Base-by-base conservation (phyloP, 2,888 invertebrate species). In the Cactoblastis cactorum region DNA sequence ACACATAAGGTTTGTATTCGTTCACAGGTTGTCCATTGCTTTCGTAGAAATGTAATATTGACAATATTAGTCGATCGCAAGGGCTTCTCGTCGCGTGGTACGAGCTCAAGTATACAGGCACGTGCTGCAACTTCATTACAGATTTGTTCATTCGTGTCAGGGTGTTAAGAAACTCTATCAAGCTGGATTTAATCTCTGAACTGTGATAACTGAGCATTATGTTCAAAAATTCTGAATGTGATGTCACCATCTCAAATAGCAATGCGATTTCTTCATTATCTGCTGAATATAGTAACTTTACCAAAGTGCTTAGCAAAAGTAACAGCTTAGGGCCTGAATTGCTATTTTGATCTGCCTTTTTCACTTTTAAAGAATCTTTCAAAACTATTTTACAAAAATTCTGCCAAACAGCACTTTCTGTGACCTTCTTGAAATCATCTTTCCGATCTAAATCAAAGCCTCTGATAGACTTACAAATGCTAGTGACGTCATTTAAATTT, bases 1-100 rank as follows among this genome's bases (percentile, higher is more conserved):
- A 97, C 0, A 97, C 83, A 65, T 95, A 95, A 0, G 97, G 97
- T 56, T 94, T 93, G 73, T 91, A 94, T 63, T 93, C 90, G 46
- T 91, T 86, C 9, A 95, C 86, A 15, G 92, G 91, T 53, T 93
- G 85, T 48, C 92, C 93, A 67, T 92, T 92, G 53, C 82, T 83
- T 81, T 96, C 94, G 80, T 95, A 95, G 55, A 91, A 84, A 59
- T 92, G 91, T 50, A 96, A 74, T 56, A 96, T 88, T 46, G 92
- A 84, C 53, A 95, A 80, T 45, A 96, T 90, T 19, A 92, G 89
- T 59, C 94, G 93, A 78, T 97, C 97, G 50, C 92, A 91, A 8
- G 89, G 81, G 41, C 90, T 91, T 37, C 95, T 87, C 0, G 94
- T 94, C 0, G 94, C 97, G 58, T 92, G 92, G 68, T 97, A 97